Percentiles rank a stretch among this genome's conserved stretches.
These are phyloP conservation scores for Lasioglossum calceatum DNA, from an alignment of 2,888 invertebrate species.

Conservation along the genomic window DNA sequence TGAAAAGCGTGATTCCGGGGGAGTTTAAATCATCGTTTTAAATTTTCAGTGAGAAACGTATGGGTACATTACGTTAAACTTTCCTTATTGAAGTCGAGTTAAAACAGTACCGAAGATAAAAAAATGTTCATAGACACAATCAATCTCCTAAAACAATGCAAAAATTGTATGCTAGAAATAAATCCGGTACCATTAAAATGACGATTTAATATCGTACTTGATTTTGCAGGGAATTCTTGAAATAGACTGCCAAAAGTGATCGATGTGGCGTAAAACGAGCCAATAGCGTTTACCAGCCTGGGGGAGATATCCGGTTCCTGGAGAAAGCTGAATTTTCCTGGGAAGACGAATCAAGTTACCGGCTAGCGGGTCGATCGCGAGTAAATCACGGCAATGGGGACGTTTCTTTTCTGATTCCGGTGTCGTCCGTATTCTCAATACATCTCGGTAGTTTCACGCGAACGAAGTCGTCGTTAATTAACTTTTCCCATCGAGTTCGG, in stretches of 20 bases:
- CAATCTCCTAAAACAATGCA: background rate
- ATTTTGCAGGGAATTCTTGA: background rate
- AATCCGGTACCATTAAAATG: background rate
- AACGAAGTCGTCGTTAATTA: slow-evolving; percentile 49
- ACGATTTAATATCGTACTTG: background rate
- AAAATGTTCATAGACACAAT: background rate
- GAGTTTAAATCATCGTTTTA: background rate
- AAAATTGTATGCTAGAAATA: background rate
- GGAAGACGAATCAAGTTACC: slow-evolving; percentile 16
- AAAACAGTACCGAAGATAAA: background rate
- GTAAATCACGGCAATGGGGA: background rate
- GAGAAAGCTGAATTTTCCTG: slow-evolving; percentile 9
- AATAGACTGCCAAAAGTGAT: background rate
- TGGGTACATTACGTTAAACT: background rate
- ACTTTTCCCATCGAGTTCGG: slow-evolving; percentile 5
- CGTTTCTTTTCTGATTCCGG: background rate
- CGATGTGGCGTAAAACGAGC: background rate
- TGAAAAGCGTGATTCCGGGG: background rate
- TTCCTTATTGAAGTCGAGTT: background rate
- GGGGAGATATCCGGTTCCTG: background rate
- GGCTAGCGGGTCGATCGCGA: background rate
- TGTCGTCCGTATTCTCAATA: background rate
- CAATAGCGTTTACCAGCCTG: background rate
- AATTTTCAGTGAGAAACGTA: background rate
- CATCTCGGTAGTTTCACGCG: background rate